Conservation (phyloP, 2,797 vertebrate genomes). For the Mus caroli region DNA sequence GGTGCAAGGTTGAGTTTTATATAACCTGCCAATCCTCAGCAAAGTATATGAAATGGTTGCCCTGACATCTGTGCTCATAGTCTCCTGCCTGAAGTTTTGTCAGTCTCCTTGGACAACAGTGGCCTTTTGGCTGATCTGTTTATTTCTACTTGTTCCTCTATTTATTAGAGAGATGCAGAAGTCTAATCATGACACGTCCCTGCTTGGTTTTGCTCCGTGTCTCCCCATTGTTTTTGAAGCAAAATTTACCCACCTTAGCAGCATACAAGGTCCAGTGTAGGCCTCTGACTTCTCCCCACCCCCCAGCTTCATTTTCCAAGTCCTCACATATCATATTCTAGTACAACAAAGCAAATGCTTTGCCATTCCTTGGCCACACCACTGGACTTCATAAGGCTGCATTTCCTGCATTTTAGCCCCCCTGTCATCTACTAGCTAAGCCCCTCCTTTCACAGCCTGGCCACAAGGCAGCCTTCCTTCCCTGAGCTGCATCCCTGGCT, state of each 20-base stretch:
- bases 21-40: conserved; percentile 22
- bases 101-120: not conserved
- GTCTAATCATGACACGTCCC: not conserved
- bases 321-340: not conserved
- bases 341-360: conserved; percentile 6
- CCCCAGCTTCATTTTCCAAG: conserved; percentile 51
- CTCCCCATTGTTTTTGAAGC: conserved; percentile 1
- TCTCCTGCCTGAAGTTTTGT: not conserved
- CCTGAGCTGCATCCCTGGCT: not conserved
- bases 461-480: not conserved
- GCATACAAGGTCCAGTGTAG: conserved; percentile 8
- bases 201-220: conserved; percentile 27
- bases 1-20: conserved; percentile 31
- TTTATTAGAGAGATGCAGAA: conserved; percentile 17
- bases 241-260: conserved; percentile 22
- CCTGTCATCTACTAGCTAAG: conserved; percentile 24
- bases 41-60: conserved; percentile 40
- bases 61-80: not conserved
- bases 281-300: not conserved
- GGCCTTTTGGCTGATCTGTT: conserved; percentile 9
- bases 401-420: not conserved
- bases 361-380: not conserved
- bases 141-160: not conserved
- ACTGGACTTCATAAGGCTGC: not conserved
- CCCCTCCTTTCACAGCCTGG: not conserved